Percentiles rank a stretch among this genome's conserved stretches.
Evolutionary conservation across 2,113 vertebrate genomes (phyloP).

Genomic region (Eleginops maclovinus): DNA sequence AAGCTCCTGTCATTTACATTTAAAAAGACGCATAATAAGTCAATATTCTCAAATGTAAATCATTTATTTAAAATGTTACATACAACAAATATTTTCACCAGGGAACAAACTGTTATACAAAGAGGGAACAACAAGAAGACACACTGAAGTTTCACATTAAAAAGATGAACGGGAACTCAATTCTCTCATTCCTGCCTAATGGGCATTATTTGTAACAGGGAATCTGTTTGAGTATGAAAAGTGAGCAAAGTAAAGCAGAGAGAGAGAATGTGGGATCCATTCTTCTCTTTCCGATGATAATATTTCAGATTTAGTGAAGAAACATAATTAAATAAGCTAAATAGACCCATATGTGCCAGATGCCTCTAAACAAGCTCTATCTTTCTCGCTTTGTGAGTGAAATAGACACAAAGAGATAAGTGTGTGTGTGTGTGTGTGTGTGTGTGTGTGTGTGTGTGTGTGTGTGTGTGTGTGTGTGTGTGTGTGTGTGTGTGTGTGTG

Average conservation of each 20-base stretch:
- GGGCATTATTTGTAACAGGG: neutral
- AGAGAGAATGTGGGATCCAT: neutral
- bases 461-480: neutral
- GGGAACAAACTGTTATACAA: too few relatives aligned
- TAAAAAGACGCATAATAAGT: too few relatives aligned
- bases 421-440: too few relatives aligned
- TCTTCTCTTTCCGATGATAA: constrained; percentile 38
- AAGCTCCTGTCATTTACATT: too few relatives aligned
- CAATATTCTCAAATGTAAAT: too few relatives aligned
- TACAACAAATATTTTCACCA: too few relatives aligned
- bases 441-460: neutral
- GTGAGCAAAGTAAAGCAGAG: neutral
- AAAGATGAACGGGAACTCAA: neutral
- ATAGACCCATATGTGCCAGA: constrained; percentile 39
- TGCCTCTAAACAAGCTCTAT: constrained; percentile 1
- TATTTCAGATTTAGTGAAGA: constrained; percentile 28
- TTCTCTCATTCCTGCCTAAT: constrained; percentile 6
- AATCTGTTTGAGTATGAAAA: constrained; percentile 6
- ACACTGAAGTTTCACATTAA: neutral
- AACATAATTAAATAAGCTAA: constrained; percentile 60
- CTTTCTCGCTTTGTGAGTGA: too few relatives aligned
- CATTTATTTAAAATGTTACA: too few relatives aligned
- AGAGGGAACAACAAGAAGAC: too few relatives aligned
- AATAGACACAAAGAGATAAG: too few relatives aligned
- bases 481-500: too few relatives aligned